These are phyloP conservation scores for Agonopterix heracliana DNA, from an alignment of 2,888 invertebrate genomes.

Conservation along the genomic window DNA sequence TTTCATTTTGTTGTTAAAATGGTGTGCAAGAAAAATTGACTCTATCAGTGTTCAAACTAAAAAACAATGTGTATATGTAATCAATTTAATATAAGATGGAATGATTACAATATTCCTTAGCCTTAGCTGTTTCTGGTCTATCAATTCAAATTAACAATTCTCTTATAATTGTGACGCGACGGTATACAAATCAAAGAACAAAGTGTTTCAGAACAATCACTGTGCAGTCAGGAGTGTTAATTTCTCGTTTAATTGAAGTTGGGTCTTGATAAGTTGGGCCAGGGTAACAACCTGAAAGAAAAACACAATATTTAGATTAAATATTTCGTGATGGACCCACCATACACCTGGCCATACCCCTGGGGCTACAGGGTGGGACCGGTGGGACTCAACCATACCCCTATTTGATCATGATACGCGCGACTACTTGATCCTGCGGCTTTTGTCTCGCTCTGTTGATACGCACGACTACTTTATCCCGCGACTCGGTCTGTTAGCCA, in stretches of 20 bases:
- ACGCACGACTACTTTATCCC: too few relatives aligned
- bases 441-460: too few relatives aligned
- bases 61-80: not conserved
- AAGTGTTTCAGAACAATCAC: constrained; percentile 24
- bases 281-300: constrained; percentile 83
- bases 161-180: not conserved
- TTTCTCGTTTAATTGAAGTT: constrained; percentile 97
- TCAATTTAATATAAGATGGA: constrained; percentile 1
- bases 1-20: too few relatives aligned
- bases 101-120: constrained; percentile 1
- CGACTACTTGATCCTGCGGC: too few relatives aligned
- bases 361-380: too few relatives aligned
- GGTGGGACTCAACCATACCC: too few relatives aligned
- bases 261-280: constrained; percentile 96
- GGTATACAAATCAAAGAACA: not conserved
- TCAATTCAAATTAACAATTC: not conserved
- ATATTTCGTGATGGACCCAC: too few relatives aligned
- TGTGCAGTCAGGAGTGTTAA: constrained; percentile 88
- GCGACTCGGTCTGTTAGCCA: too few relatives aligned
- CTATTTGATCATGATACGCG: too few relatives aligned
- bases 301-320: not conserved
- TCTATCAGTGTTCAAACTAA: too few relatives aligned
- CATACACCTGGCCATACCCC: too few relatives aligned
- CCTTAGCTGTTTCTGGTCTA: not conserved
- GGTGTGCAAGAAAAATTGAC: too few relatives aligned